These are phyloP conservation scores for Aldabrachelys gigantea DNA, from an alignment of 2,113 vertebrate genomes.

Conservation along the genomic window DNA sequence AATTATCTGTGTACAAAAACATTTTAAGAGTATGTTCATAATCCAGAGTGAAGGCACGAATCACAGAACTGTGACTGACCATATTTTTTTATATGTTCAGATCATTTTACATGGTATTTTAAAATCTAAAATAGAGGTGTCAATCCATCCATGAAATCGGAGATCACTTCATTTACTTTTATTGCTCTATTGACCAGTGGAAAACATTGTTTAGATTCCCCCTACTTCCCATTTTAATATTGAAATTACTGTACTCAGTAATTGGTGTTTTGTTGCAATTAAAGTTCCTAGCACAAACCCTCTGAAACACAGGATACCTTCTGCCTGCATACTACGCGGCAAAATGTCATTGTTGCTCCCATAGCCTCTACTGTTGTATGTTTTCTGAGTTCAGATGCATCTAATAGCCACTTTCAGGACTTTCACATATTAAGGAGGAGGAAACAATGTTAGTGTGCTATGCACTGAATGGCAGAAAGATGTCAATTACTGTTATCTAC, in stretches of 20 bases:
- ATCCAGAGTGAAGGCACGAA: background rate
- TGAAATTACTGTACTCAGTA: background rate
- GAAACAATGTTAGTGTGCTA: fast-evolving
- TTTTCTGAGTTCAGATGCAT: background rate
- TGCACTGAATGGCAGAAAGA: fast-evolving
- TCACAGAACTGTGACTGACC: background rate
- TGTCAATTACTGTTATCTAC: background rate
- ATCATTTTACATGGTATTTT: background rate
- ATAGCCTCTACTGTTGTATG: background rate
- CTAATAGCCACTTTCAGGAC: background rate
- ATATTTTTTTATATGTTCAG: background rate
- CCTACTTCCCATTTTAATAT: background rate
- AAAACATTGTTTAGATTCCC: background rate
- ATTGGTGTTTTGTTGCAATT: background rate
- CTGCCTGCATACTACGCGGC: background rate
- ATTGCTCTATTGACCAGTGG: background rate
- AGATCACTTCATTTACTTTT: background rate
- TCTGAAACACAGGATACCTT: background rate
- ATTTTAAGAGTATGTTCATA: background rate
- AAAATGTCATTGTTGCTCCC: background rate
- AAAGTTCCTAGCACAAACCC: background rate
- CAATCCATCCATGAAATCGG: background rate
- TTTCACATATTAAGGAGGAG: fast-evolving
- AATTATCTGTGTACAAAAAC: background rate
- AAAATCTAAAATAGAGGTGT: background rate